phyloP scores from a whole-genome alignment of 2,113 vertebrate species.

The Danio rerio region GRCz12tu NC_133185.1:39977001-39977500 shows the following conservation, averaged over 20 bases:
- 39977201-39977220: not conserved
- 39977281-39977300: slow-evolving; percentile 7
- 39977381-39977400: not conserved
- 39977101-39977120: slow-evolving; percentile 5
- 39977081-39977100: slow-evolving; percentile 7
- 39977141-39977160: not conserved
- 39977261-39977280: slow-evolving; percentile 15
- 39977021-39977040: not conserved
- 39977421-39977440: slow-evolving; percentile 85
- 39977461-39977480: slow-evolving; percentile 98
- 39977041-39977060: not conserved
- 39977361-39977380: not conserved
- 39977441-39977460: slow-evolving; percentile 96
- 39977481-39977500: slow-evolving; percentile 98
- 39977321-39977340: slow-evolving; percentile 40
- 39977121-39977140: slow-evolving; percentile 28
- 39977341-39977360: slow-evolving; percentile 5
- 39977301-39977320: not conserved
- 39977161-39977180: not conserved
- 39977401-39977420: not conserved
- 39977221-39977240: not conserved
- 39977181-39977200: slow-evolving; percentile 24
- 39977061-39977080: slow-evolving; percentile 27
- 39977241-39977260: slow-evolving; percentile 8
- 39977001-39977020: not conserved